Percentiles rank a stretch among this genome's conserved stretches.
These are phyloP conservation scores for Drosophila saltans DNA, from an alignment of 1,140 invertebrate genomes.

Conservation along the genomic window DNA sequence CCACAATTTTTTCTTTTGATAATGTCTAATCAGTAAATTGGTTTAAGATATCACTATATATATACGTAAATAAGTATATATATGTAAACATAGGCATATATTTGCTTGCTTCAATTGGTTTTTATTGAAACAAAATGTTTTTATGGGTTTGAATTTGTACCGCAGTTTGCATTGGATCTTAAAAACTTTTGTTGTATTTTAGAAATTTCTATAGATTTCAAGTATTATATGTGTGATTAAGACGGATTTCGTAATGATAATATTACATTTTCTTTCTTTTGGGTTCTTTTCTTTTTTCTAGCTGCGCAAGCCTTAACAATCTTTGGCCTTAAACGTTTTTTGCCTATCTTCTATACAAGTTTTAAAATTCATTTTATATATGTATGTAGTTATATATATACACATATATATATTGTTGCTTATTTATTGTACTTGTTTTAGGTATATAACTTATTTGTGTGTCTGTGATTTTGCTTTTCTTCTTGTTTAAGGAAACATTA, in stretches of 20 bases:
- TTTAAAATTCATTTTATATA: constrained; percentile 4
- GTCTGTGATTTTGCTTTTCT: constrained; percentile 23
- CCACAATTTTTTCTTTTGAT: background rate
- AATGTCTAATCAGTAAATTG: constrained; percentile 40
- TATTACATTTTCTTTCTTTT: background rate
- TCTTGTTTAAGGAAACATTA: constrained; percentile 16
- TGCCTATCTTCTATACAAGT: background rate
- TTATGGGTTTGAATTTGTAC: constrained; percentile 59
- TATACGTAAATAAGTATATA: constrained; percentile 16
- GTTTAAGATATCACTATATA: constrained; percentile 8
- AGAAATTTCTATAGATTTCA: background rate
- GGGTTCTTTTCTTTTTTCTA: constrained; percentile 4
- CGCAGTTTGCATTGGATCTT: constrained; percentile 65
- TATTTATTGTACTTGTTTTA: constrained; percentile 10
- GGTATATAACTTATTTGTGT: constrained; percentile 72
- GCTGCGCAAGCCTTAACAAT: no score
- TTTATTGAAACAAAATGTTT: constrained; percentile 25
- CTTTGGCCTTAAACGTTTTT: background rate
- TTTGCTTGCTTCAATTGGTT: constrained; percentile 18
- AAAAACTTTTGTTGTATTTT: constrained; percentile 29
- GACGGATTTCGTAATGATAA: constrained; percentile 19
- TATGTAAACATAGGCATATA: background rate
- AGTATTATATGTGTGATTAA: constrained; percentile 19
- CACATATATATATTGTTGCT: constrained; percentile 42
- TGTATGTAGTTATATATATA: constrained; percentile 31